phyloP scores from a whole-genome alignment of 2,888 invertebrate genomes.

The Therioaphis trifolii region DNA sequence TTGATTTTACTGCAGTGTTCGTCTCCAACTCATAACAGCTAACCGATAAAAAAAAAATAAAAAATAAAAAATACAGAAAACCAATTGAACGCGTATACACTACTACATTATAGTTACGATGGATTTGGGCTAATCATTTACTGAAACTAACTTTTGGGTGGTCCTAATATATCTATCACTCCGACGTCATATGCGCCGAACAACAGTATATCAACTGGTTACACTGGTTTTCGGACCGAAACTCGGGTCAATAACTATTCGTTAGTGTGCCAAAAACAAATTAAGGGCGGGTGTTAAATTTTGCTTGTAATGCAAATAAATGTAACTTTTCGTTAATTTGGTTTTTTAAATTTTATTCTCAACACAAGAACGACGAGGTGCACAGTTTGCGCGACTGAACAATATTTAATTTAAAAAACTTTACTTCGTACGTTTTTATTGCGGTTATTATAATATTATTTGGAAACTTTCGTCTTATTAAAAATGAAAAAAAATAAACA shows the following conservation, averaged over 20 bases:
- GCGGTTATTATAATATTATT: slow-evolving; percentile 10
- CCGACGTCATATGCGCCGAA: background rate
- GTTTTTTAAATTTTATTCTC: background rate
- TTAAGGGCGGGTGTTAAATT: background rate
- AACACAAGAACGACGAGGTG: background rate
- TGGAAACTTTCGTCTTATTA: slow-evolving; percentile 26
- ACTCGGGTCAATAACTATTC: background rate
- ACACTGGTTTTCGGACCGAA: background rate
- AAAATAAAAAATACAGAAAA: too few relatives aligned
- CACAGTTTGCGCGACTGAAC: background rate
- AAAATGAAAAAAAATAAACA: background rate
- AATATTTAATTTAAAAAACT: slow-evolving; percentile 15
- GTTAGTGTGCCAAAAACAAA: background rate
- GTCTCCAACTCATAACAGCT: background rate
- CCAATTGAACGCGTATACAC: too few relatives aligned
- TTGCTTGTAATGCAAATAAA: slow-evolving; percentile 10
- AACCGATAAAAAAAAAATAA: background rate
- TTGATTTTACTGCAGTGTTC: background rate
- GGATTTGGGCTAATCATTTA: background rate
- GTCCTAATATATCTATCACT: background rate
- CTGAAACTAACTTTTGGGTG: background rate
- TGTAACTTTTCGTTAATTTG: background rate
- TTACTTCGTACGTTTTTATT: background rate
- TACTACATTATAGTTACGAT: background rate
- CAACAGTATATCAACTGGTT: slow-evolving; percentile 1